A percentile compares a stretch with the other conserved stretches of the same genome.
These are phyloP conservation scores for Arbacia lixula DNA, from an alignment of 53 echinoderm and acorn worm genomes.

Conservation along the genomic window DNA sequence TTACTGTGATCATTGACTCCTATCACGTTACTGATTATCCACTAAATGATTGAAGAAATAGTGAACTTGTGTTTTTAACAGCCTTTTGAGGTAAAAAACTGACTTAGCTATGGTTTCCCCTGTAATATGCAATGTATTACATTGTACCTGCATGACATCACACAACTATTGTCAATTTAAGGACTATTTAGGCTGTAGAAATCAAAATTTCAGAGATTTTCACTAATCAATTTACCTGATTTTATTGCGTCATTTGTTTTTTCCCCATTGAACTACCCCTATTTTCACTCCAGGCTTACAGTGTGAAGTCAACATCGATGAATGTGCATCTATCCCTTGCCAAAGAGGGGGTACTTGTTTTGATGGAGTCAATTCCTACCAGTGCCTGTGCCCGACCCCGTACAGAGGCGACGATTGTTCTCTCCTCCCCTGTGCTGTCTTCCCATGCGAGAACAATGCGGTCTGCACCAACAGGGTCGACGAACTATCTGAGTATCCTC, in stretches of 20 bases:
- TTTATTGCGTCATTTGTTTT: not conserved
- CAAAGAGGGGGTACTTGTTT: conserved; percentile 69
- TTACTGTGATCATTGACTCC: no score
- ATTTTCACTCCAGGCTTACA: conserved; percentile 55
- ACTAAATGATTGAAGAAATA: no score
- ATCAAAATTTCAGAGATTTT: no score
- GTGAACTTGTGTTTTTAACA: no score
- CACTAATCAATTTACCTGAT: not conserved
- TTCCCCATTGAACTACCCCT: not conserved
- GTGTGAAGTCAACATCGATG: conserved; percentile 77
- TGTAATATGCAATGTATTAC: no score
- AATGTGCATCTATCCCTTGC: conserved; percentile 80
- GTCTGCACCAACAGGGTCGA: conserved; percentile 59
- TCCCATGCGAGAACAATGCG: conserved; percentile 78
- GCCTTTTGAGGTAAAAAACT: no score
- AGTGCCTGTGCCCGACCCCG: conserved; percentile 66
- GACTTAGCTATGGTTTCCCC: no score
- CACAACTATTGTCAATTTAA: not conserved
- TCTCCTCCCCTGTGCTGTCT: conserved; percentile 69
- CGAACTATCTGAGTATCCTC: conserved; percentile 44
- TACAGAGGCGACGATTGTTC: conserved; percentile 76
- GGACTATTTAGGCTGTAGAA: no score
- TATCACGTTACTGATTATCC: no score
- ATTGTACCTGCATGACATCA: no score
- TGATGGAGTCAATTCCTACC: conserved; percentile 68